Conservation (phyloP, 2,797 vertebrate species). For the Clarias laeviceps region DNA sequence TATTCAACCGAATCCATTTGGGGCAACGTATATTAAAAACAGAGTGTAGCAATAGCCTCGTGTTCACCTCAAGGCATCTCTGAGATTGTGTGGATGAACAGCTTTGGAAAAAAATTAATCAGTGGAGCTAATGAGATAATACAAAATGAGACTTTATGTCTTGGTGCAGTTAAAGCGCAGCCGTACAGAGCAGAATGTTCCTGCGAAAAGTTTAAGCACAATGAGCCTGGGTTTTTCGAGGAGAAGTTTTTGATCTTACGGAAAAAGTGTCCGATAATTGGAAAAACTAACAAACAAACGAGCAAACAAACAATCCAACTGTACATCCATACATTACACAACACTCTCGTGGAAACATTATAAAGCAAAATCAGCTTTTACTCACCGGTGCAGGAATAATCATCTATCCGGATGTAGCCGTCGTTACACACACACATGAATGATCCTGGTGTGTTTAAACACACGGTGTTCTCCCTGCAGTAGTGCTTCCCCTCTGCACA, state of each 20-base stretch:
- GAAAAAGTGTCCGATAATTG: neutral
- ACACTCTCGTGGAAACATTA: neutral
- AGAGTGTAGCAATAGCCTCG: neutral
- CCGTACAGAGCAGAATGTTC: neutral
- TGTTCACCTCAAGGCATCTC: neutral
- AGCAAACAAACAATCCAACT: neutral
- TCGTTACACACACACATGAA: conserved; percentile 86
- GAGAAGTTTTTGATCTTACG: neutral
- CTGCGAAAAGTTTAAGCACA: neutral
- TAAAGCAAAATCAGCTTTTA: neutral
- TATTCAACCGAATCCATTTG: neutral
- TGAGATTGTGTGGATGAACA: neutral
- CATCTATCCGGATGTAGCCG: conserved; percentile 86
- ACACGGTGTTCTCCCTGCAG: conserved; percentile 84
- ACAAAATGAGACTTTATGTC: neutral
- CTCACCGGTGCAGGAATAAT: conserved; percentile 87
- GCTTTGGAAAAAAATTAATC: neutral
- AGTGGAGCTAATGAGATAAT: neutral
- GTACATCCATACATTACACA: neutral
- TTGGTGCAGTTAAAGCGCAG: neutral
- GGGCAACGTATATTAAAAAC: neutral
- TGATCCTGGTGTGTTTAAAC: conserved; percentile 82
- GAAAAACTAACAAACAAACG: neutral
- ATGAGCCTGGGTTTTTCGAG: neutral
- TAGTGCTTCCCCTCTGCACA: conserved; percentile 86